Evolutionary conservation across 2,113 vertebrate species (phyloP).

Genomic region (Ictalurus furcatus): DNA sequence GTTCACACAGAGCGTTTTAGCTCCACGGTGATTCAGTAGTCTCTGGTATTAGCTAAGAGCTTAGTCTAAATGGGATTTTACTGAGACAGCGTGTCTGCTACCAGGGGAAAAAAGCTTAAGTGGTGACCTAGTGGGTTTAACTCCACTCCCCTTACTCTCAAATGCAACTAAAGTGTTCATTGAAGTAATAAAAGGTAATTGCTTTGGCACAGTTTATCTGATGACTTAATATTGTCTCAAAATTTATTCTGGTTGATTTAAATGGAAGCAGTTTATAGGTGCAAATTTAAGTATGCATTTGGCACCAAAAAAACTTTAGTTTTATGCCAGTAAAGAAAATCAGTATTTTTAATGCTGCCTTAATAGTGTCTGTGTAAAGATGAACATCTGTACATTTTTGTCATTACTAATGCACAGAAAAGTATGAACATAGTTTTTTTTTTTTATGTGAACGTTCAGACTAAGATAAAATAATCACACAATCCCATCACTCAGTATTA

Average conservation of each 20-base stretch:
- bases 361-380: neutral
- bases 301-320: neutral
- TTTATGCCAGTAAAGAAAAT: neutral
- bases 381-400: neutral
- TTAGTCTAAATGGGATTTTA: constrained; percentile 22
- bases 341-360: neutral
- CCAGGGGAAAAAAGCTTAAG: neutral
- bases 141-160: neutral
- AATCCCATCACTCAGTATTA: neutral
- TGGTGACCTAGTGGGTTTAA: constrained; percentile 3
- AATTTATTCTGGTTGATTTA: neutral
- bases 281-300: neutral
- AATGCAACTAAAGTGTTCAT: neutral
- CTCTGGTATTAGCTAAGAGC: constrained; percentile 5
- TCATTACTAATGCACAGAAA: neutral
- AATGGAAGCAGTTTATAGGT: neutral
- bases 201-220: neutral
- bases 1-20: neutral
- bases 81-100: constrained; percentile 5
- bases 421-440: neutral
- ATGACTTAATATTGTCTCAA: neutral
- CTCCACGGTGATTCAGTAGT: neutral
- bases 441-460: neutral
- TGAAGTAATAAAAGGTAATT: neutral
- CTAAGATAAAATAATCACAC: neutral